Conservation (phyloP, 2,113 vertebrate genomes). For the Takifugu flavidus region DNA sequence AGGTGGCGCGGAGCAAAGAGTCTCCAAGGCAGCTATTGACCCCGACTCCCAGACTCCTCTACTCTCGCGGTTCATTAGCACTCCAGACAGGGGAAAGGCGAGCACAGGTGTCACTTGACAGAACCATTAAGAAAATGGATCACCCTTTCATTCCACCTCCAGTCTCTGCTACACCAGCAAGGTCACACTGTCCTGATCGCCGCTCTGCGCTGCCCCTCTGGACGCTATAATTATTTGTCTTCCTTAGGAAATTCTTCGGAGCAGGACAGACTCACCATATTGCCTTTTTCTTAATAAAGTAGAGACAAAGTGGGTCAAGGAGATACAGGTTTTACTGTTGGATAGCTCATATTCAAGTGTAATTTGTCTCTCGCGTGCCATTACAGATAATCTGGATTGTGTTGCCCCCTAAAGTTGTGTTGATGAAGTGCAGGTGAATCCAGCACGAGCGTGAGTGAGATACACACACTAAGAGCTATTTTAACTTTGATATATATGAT, state of each 20-base stretch:
- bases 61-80: slow-evolving; percentile 75
- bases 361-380: slow-evolving; percentile 12
- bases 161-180: slow-evolving; percentile 69
- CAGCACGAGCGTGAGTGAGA: too few relatives aligned
- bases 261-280: slow-evolving; percentile 2
- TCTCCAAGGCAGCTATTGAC: slow-evolving; percentile 59
- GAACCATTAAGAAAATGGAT: slow-evolving; percentile 79
- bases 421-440: slow-evolving; percentile 47
- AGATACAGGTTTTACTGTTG: slow-evolving; percentile 20
- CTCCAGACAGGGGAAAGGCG: slow-evolving; percentile 75
- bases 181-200: slow-evolving; percentile 65
- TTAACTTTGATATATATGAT: slow-evolving; percentile 1
- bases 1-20: slow-evolving; percentile 40
- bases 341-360: slow-evolving; percentile 2
- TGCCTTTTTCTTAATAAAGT: slow-evolving; percentile 14
- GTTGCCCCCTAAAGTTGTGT: slow-evolving; percentile 68
- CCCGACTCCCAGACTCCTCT: slow-evolving; percentile 66
- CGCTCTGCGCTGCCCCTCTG: slow-evolving; percentile 42
- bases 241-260: slow-evolving; percentile 29
- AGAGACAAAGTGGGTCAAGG: slow-evolving; percentile 42
- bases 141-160: slow-evolving; percentile 67
- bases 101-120: slow-evolving; percentile 82
- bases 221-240: slow-evolving; percentile 48
- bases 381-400: slow-evolving; percentile 47
- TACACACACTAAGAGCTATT: too few relatives aligned